Conservation (phyloP, 2,113 vertebrate species). For the Pterophyllum scalare region DNA sequence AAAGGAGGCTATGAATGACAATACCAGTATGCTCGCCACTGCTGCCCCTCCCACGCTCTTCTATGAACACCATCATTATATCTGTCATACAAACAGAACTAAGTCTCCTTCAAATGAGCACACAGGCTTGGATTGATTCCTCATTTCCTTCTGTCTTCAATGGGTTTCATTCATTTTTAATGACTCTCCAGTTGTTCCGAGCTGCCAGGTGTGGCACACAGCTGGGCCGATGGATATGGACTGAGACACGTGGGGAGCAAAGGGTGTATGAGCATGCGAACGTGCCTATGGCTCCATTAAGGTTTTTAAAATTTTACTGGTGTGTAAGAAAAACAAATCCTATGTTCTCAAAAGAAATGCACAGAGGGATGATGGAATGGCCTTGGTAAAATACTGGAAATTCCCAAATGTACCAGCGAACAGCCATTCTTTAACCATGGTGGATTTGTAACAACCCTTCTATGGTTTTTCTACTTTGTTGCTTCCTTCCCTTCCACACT, state of each 20-base stretch:
- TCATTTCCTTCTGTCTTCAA: slow-evolving; percentile 42
- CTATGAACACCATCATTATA: slow-evolving; percentile 59
- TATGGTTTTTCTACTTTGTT: slow-evolving; percentile 16
- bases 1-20: slow-evolving; percentile 64
- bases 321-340: neutral
- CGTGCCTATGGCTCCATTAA: slow-evolving; percentile 21
- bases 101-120: slow-evolving; percentile 37
- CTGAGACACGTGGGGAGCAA: slow-evolving; percentile 35
- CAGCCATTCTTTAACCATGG: slow-evolving; percentile 41
- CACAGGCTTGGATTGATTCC: slow-evolving; percentile 43
- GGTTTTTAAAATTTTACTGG: neutral
- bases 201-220: slow-evolving; percentile 60
- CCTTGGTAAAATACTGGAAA: neutral
- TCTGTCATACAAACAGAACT: slow-evolving; percentile 47
- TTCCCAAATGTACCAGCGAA: slow-evolving; percentile 17
- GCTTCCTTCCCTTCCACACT: slow-evolving; percentile 11
- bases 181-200: slow-evolving; percentile 41
- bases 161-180: slow-evolving; percentile 59
- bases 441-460: slow-evolving; percentile 36
- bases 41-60: slow-evolving; percentile 38
- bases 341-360: neutral
- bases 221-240: slow-evolving; percentile 49
- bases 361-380: neutral
- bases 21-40: slow-evolving; percentile 27
- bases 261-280: neutral